Evolutionary conservation across 92 coral and sea anemone genomes (phyloP).

Genomic region (Phenganax marumi): DNA sequence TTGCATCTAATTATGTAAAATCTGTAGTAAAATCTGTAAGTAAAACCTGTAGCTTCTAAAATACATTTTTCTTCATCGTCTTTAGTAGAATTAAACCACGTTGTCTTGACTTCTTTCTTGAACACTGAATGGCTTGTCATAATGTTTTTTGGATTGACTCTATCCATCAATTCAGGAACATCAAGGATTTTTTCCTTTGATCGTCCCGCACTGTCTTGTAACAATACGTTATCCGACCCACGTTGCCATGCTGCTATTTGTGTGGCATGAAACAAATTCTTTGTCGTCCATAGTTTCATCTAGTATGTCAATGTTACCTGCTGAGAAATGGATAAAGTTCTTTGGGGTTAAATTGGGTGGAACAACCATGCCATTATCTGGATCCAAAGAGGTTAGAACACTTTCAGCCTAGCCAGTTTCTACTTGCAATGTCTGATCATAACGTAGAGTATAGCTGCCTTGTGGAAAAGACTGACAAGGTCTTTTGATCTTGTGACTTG

Average conservation of each 20-base stretch:
- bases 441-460: slow-evolving; percentile 9
- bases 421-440: slow-evolving; percentile 33
- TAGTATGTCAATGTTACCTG: slow-evolving; percentile 59
- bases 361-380: slow-evolving; percentile 36
- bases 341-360: slow-evolving; percentile 51
- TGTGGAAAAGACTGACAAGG: no score
- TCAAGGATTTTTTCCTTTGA: slow-evolving; percentile 27
- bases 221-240: slow-evolving; percentile 24
- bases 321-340: slow-evolving; percentile 51
- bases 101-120: slow-evolving; percentile 32
- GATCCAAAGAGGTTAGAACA: slow-evolving; percentile 36
- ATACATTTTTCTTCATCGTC: not conserved
- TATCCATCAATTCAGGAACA: slow-evolving; percentile 59
- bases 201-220: slow-evolving; percentile 44
- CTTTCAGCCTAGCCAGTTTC: slow-evolving; percentile 56
- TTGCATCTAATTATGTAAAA: not conserved
- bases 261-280: slow-evolving; percentile 61
- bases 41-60: not conserved
- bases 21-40: no score
- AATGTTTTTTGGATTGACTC: slow-evolving; percentile 18
- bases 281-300: slow-evolving; percentile 60
- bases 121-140: slow-evolving; percentile 47
- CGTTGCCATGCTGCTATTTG: slow-evolving; percentile 64
- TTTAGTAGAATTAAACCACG: not conserved
- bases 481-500: slow-evolving; percentile 53